Evolutionary conservation across 2,888 invertebrate genomes (phyloP).

Genomic region (Eupithecia dodoneata): DNA sequence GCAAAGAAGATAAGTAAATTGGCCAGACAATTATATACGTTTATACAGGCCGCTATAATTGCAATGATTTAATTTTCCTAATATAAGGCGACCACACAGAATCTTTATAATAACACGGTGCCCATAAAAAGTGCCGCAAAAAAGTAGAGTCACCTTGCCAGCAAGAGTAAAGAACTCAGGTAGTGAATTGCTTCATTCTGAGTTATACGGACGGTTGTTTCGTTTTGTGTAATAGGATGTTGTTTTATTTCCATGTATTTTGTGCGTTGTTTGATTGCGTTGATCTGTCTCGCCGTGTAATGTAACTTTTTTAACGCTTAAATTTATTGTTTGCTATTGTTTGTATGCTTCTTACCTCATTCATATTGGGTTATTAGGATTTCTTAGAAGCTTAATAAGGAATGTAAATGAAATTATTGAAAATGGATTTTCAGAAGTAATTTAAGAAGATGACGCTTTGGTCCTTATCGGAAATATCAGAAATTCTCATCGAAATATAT

Average conservation of each 20-base stretch:
- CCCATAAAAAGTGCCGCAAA: constrained; percentile 70
- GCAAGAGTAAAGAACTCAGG: constrained; percentile 78
- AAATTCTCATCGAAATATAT: constrained; percentile 7
- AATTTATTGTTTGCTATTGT: not conserved
- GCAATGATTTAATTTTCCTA: constrained; percentile 34
- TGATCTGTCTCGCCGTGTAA: not conserved
- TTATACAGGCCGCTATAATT: constrained; percentile 31
- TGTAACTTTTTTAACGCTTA: not conserved
- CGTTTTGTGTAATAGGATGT: constrained; percentile 20
- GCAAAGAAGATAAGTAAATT: constrained; percentile 15
- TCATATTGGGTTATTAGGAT: not conserved
- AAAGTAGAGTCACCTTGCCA: constrained; percentile 78
- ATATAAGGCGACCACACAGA: constrained; percentile 66
- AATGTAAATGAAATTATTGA: not conserved
- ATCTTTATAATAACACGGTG: constrained; percentile 67
- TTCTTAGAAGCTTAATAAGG: not conserved
- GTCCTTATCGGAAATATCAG: not conserved
- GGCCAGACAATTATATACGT: constrained; percentile 22
- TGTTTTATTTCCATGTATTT: constrained; percentile 13
- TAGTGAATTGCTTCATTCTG: constrained; percentile 81
- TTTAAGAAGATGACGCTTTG: not conserved
- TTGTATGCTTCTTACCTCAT: not conserved
- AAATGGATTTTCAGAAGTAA: not conserved
- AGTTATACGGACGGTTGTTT: constrained; percentile 58
- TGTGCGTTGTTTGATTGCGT: not conserved